These are phyloP conservation scores for Peromyscus polionotus DNA, from an alignment of 2,113 vertebrate species.

Conservation along the genomic window DNA sequence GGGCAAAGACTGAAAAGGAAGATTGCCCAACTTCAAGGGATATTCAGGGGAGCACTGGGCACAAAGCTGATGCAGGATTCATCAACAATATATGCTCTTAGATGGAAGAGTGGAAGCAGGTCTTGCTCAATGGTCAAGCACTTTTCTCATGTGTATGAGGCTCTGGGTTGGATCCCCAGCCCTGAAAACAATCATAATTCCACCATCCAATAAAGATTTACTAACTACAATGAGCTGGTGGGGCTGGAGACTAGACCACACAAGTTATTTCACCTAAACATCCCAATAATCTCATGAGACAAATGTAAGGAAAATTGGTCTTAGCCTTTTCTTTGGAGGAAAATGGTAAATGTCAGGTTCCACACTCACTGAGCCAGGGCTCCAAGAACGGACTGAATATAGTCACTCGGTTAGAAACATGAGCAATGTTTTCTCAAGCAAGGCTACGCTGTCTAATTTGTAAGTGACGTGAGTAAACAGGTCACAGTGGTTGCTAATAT, in stretches of 20 bases:
- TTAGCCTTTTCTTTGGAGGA: background rate
- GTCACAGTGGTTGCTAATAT: background rate
- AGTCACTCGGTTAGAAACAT: background rate
- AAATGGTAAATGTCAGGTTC: background rate
- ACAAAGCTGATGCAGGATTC: background rate
- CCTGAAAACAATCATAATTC: background rate
- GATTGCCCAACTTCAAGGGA: background rate
- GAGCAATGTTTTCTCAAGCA: constrained; percentile 8
- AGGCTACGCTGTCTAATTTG: background rate
- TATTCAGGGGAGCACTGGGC: background rate
- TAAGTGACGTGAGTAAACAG: background rate
- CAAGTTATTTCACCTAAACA: background rate
- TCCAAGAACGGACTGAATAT: background rate
- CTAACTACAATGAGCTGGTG: background rate
- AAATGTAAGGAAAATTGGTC: background rate
- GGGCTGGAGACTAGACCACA: background rate
- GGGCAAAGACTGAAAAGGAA: background rate
- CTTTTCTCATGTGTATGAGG: background rate
- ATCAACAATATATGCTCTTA: background rate
- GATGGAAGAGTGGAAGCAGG: background rate
- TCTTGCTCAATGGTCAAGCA: background rate
- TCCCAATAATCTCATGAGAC: background rate
- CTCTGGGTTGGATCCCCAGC: background rate
- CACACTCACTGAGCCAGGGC: background rate
- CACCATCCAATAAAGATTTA: background rate